phyloP scores from a whole-genome alignment of 2,888 invertebrate genomes.

The Troides helena region DNA sequence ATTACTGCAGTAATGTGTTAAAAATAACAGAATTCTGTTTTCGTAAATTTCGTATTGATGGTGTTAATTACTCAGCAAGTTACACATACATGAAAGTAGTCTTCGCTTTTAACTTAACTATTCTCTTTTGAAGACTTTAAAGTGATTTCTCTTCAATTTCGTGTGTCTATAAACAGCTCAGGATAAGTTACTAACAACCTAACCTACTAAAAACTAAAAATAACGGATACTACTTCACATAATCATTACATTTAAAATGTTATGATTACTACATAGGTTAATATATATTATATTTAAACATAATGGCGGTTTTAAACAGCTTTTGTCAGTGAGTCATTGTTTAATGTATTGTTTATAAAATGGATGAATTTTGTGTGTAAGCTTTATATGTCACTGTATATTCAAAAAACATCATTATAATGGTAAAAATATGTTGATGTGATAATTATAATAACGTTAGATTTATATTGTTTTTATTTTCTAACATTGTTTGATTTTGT shows the following conservation, averaged over 20 bases:
- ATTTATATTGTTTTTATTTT: no score
- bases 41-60: background rate
- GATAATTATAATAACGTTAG: no score
- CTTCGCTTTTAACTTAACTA: slow-evolving; percentile 21
- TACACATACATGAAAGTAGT: slow-evolving; percentile 6
- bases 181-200: background rate
- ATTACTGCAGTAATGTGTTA: background rate
- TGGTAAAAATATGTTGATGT: no score
- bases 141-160: slow-evolving; percentile 14
- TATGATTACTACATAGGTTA: no score
- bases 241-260: no score
- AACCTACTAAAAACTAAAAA: background rate
- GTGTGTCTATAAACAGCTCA: background rate
- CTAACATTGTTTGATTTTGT: background rate
- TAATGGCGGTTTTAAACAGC: no score
- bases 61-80: slow-evolving; percentile 4
- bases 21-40: background rate
- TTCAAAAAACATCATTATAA: no score
- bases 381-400: no score
- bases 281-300: no score
- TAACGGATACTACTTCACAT: background rate
- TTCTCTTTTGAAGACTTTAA: slow-evolving; percentile 22
- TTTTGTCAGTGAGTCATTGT: no score
- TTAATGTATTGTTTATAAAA: no score
- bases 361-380: no score